These are phyloP conservation scores for Pluvianellus socialis DNA, from an alignment of 2,113 vertebrate genomes.

Conservation along the genomic window DNA sequence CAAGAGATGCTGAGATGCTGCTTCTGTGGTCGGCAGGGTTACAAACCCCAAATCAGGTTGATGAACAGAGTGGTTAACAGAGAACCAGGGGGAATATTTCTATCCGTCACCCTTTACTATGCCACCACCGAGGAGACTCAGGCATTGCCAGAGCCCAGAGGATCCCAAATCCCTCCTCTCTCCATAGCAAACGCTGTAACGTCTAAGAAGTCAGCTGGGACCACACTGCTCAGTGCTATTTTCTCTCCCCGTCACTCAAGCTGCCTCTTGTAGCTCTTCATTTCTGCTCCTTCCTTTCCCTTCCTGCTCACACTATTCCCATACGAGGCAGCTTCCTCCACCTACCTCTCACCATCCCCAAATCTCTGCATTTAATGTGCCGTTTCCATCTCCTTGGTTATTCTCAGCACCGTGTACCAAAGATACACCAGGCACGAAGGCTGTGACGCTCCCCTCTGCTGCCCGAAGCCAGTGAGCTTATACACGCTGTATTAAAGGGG, in stretches of 20 bases:
- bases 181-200: neutral
- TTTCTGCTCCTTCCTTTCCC: conserved; percentile 1
- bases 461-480: neutral
- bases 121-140: neutral
- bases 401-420: neutral
- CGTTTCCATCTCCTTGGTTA: neutral
- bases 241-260: neutral
- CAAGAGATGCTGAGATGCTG: neutral
- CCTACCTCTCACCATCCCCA: conserved; percentile 17
- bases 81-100: neutral
- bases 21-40: neutral
- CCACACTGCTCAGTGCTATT: neutral
- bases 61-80: neutral
- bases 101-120: neutral
- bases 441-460: neutral
- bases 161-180: neutral
- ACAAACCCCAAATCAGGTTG: neutral
- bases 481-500: neutral
- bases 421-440: neutral
- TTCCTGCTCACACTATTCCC: neutral
- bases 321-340: conserved; percentile 23
- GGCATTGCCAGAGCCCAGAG: neutral
- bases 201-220: neutral
- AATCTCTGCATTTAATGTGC: neutral
- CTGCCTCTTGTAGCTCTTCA: neutral